These are phyloP conservation scores for Idaea straminata DNA, from an alignment of 2,888 invertebrate genomes.

Conservation along the genomic window DNA sequence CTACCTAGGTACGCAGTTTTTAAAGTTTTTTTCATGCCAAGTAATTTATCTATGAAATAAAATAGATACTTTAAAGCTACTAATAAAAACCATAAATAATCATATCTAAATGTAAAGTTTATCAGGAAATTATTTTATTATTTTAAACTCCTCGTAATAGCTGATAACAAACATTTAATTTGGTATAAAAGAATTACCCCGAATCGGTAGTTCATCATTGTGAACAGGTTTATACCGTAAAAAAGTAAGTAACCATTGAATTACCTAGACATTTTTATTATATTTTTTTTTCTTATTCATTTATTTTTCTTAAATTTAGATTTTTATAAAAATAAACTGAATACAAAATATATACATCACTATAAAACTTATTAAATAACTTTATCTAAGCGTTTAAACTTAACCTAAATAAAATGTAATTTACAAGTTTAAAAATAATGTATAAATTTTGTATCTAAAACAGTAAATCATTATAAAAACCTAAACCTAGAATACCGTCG, in stretches of 20 bases:
- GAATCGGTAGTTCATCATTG: conserved; percentile 15
- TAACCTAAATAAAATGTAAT: background rate
- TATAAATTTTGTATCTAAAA: too few relatives aligned
- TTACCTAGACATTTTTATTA: background rate
- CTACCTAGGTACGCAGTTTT: background rate
- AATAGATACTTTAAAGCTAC: background rate
- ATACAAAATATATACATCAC: too few relatives aligned
- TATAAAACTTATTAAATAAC: too few relatives aligned
- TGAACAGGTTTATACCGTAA: conserved; percentile 19
- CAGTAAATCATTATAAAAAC: too few relatives aligned
- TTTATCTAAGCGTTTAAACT: too few relatives aligned
- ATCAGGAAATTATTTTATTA: background rate
- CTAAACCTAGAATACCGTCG: too few relatives aligned
- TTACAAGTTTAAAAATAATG: too few relatives aligned
- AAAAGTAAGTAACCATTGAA: conserved; percentile 16
- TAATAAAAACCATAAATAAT: background rate
- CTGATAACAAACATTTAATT: conserved; percentile 10
- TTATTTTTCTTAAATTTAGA: too few relatives aligned
- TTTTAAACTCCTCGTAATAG: conserved; percentile 2
- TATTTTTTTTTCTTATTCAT: background rate
- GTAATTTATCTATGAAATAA: background rate
- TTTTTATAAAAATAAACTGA: too few relatives aligned
- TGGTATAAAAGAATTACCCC: conserved; percentile 20
- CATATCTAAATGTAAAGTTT: background rate
- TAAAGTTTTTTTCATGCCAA: background rate